These are phyloP conservation scores for Physocephala rufipes DNA, from an alignment of 2,888 invertebrate genomes.

Conservation along the genomic window DNA sequence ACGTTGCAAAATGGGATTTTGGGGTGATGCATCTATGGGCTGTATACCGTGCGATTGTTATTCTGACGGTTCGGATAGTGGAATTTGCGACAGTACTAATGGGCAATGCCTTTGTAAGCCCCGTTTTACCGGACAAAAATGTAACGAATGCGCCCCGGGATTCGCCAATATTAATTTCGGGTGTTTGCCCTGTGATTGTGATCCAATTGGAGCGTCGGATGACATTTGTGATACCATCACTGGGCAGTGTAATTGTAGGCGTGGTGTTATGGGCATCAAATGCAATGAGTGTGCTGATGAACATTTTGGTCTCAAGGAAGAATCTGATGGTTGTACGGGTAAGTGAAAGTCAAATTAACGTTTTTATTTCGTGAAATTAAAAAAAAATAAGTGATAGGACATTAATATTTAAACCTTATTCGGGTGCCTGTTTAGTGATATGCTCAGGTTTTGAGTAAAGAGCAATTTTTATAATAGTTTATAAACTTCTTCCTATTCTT, in stretches of 20 bases:
- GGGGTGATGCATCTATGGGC: slow-evolving; percentile 72
- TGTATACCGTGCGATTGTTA: slow-evolving; percentile 84
- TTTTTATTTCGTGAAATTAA: too few species aligned
- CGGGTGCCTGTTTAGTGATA: too few species aligned
- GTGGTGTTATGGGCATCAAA: slow-evolving; percentile 80
- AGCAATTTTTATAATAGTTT: too few species aligned
- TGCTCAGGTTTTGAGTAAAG: too few species aligned
- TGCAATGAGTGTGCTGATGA: slow-evolving; percentile 78
- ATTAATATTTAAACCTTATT: too few species aligned
- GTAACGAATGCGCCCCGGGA: slow-evolving; percentile 74
- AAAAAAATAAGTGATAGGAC: slow-evolving; percentile 3
- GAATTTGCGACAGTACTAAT: slow-evolving; percentile 75
- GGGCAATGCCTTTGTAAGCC: slow-evolving; percentile 82
- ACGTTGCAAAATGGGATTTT: slow-evolving; percentile 73
- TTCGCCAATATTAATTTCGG: slow-evolving; percentile 80
- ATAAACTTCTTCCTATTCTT: too few species aligned
- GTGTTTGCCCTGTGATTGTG: slow-evolving; percentile 84
- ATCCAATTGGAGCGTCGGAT: slow-evolving; percentile 72
- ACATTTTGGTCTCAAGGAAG: slow-evolving; percentile 73
- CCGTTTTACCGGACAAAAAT: slow-evolving; percentile 77
- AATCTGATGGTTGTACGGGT: slow-evolving; percentile 59
- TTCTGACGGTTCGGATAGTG: slow-evolving; percentile 75
- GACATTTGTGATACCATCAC: slow-evolving; percentile 74
- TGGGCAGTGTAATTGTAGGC: slow-evolving; percentile 83
- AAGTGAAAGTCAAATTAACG: slow-evolving; percentile 46